Base-by-base conservation (phyloP, 2,888 invertebrate genomes). In the Melangyna quadrimaculata region DNA sequence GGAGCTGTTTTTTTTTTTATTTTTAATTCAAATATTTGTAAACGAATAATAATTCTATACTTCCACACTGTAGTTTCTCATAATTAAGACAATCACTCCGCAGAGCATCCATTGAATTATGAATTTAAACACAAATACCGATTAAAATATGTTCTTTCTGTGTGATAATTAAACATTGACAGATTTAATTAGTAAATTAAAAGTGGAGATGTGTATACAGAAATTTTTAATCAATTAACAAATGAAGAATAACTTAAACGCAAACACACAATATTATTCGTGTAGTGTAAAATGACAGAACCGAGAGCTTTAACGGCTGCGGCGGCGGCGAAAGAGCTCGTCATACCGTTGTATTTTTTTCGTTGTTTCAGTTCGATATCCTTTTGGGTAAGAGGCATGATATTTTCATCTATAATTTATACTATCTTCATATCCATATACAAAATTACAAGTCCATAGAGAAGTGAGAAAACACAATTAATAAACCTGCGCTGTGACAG, bases 91-190 rank as follows among this genome's bases (percentile, higher is more conserved):
- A 61, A 45, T 24, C 27, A 29, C 17, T 43, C 27, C 14, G 24
- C n/a, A 59, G 22, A 35, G 14, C 51, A 45, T 35, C 2, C n/a
- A 48, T 32, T 48, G 35, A 67, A 67, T 51, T 67, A 67, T 67
- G 51, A 35, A 51, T 35, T 35, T 22, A 51, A 67, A 51, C 22
- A 24, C 22, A 67, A 48, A 48, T 37, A 40, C 53, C 37, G 71
- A 57, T 63, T 65, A 65, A 57, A 67, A 10, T 63, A 10, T n/a
- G n/a, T n/a, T n/a, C n/a, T n/a, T 29, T 29, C 10, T 10, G 24
- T 19, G n/a, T 67, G 61, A 71, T 67, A 82, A 82, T 82, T 72
- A 82, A 82, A 77, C 57, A 82, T 77, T 77, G 81, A 82, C 81
- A 72, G 51, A 61, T 53, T 77, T 82, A 82, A 82, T 82, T 82